phyloP scores from a whole-genome alignment of 1,140 invertebrate species.

The Drosophila sproati region DNA sequence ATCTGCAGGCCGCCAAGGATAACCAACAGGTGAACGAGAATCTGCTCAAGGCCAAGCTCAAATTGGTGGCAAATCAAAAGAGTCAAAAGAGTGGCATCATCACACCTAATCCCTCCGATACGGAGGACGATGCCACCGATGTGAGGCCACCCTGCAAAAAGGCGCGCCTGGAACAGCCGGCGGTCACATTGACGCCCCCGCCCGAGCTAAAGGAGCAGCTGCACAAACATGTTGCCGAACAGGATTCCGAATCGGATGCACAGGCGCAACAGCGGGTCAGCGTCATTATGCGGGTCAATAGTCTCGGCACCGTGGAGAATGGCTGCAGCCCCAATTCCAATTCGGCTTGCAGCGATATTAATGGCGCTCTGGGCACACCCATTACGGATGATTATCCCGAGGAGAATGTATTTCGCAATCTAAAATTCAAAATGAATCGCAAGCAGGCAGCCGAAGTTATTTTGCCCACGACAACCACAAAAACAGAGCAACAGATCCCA shows the following conservation, averaged over 20 bases:
- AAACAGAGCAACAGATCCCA: slow-evolving; percentile 1
- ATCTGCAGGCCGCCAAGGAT: slow-evolving; percentile 59
- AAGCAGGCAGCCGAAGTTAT: slow-evolving; percentile 69
- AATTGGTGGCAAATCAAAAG: slow-evolving; percentile 64
- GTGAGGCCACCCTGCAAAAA: slow-evolving; percentile 84
- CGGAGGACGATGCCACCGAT: slow-evolving; percentile 85
- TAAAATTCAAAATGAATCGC: slow-evolving; percentile 92
- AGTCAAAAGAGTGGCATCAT: slow-evolving; percentile 68
- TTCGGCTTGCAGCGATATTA: slow-evolving; percentile 8
- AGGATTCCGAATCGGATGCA: slow-evolving; percentile 37
- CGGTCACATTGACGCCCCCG: slow-evolving; percentile 62
- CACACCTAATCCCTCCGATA: slow-evolving; percentile 86
- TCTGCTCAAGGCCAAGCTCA: slow-evolving; percentile 74
- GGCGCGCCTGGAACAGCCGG: slow-evolving; percentile 67
- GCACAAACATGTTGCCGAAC: slow-evolving; percentile 20
- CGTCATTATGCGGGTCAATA: slow-evolving; percentile 93
- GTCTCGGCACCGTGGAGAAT: slow-evolving; percentile 86
- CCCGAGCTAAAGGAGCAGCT: slow-evolving; percentile 56
- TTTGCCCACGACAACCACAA: slow-evolving; percentile 30
- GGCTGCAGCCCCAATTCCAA: slow-evolving; percentile 29
- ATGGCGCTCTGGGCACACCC: slow-evolving; percentile 26
- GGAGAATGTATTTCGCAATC: slow-evolving; percentile 89
- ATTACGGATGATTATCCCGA: slow-evolving; percentile 83
- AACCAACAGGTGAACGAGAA: slow-evolving; percentile 71
- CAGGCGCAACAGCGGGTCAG: slow-evolving; percentile 85